Percentiles rank a stretch among this genome's conserved stretches.
Conservation (phyloP, 2,113 vertebrate species). For the Saimiri boliviensis region DNA sequence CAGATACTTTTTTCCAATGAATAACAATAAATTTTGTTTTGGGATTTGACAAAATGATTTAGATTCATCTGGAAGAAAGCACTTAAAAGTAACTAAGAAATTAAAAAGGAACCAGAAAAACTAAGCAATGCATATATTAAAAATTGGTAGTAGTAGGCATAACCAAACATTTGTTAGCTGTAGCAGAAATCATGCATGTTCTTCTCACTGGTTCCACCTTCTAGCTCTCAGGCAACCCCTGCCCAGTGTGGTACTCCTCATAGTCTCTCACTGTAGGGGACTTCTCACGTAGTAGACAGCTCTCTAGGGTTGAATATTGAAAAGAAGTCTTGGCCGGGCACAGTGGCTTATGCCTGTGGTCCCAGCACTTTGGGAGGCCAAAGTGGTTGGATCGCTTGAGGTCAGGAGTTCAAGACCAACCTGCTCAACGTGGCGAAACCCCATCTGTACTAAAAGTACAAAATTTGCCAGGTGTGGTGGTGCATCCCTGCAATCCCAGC, state of each 20-base stretch:
- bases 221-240: background rate
- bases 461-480: too few species aligned
- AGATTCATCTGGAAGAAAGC: background rate
- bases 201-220: background rate
- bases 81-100: background rate
- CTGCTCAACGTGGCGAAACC: too few species aligned
- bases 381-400: too few species aligned
- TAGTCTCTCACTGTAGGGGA: background rate
- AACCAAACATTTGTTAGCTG: background rate
- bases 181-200: background rate
- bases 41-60: constrained; percentile 24
- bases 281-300: background rate
- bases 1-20: background rate
- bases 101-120: background rate
- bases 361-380: too few species aligned
- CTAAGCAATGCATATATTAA: background rate
- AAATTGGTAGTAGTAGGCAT: background rate
- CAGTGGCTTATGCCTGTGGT: too few species aligned
- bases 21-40: constrained; percentile 25
- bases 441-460: too few species aligned
- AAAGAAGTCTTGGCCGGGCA: background rate
- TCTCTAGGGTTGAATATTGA: background rate
- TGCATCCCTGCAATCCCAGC: too few species aligned
- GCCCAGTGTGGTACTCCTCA: background rate
- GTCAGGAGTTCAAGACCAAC: too few species aligned